A percentile compares a stretch with the other conserved stretches of the same genome.
These are phyloP conservation scores for Laticauda laticaudata DNA, from an alignment of 2,113 vertebrate species.

Conservation along the genomic window DNA sequence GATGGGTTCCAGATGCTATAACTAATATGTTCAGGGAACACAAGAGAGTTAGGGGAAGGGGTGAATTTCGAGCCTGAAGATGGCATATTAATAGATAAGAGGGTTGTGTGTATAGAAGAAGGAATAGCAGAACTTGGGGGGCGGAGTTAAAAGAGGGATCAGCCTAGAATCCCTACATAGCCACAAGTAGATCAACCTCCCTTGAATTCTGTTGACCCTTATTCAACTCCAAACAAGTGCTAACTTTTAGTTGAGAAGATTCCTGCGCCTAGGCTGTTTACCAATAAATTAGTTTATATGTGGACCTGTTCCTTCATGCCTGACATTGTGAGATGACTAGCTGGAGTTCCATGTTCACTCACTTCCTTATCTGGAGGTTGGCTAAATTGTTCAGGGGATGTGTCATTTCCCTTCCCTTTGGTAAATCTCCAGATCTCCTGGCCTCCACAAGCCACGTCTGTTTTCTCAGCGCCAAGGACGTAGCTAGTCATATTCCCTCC, in stretches of 20 bases:
- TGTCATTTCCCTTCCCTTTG: background rate
- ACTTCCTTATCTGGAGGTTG: background rate
- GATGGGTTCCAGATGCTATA: background rate
- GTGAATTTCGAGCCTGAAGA: background rate
- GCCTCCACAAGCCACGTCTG: background rate
- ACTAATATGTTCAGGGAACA: background rate
- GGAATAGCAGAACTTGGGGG: background rate
- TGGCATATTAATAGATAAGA: background rate
- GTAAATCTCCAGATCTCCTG: too few relatives aligned
- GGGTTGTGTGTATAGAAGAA: background rate
- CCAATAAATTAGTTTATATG: background rate
- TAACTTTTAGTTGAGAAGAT: background rate
- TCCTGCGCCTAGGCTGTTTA: background rate
- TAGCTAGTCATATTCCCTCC: background rate
- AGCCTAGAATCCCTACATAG: background rate
- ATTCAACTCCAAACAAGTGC: background rate
- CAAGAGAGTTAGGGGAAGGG: background rate
- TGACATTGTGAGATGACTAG: background rate
- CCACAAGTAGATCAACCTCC: background rate
- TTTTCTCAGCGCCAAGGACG: background rate
- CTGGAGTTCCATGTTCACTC: background rate
- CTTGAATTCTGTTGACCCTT: background rate
- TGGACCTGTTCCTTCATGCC: background rate
- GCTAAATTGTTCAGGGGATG: background rate
- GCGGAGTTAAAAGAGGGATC: background rate